Evolutionary conservation across 2,888 invertebrate genomes (phyloP), one percentile per base, ranked within the genome.

Genomic region (Eumacrocentrus americanus): DNA sequence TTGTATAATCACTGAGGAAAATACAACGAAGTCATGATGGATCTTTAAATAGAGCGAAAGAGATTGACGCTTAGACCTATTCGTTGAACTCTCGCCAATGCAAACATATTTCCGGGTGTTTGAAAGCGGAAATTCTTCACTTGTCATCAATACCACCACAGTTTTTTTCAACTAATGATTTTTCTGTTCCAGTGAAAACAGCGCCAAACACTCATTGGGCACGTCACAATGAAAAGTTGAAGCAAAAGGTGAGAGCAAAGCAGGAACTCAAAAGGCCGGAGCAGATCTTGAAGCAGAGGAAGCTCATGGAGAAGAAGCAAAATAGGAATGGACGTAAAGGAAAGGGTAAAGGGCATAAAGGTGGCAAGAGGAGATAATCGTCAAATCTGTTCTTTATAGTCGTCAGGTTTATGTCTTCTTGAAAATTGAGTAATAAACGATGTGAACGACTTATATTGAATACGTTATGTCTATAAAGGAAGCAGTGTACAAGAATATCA

Each of bases 261-360:
- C n/a, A 82, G n/a, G 89, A 92, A 80, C 80, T 92, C 76, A 86
- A 87, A 72, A 84, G 87, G 76, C 89, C 90, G 54, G 91, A 91
- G 65, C 90, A 92, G 79, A 90, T 93, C 68, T 84, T 92, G 29
- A 93, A 93, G 77, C 86, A 88, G 23, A 84, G 92, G 58, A 82
- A 85, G 58, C 84, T 68, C 81, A 81, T 69, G 71, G 81, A 76
- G 82, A 84, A 70, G 82, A 86, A 72, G 81, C 83, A 67, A 75
- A 83, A 55, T 1, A 85, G 70, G 82, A 85, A 71, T 76, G 81
- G 58, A 9, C 85, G 69, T 83, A 85, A 72, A 79, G 80, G 71
- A 83, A 84, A 77, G 63, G 46, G 46, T 6, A 37, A 29, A 42
- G 40, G 47, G n/a, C 14, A 23, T 46, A 70, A 67, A 40, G 62